Evolutionary conservation across 2,888 invertebrate species (phyloP).

Genomic region (Copidosoma aretas): DNA sequence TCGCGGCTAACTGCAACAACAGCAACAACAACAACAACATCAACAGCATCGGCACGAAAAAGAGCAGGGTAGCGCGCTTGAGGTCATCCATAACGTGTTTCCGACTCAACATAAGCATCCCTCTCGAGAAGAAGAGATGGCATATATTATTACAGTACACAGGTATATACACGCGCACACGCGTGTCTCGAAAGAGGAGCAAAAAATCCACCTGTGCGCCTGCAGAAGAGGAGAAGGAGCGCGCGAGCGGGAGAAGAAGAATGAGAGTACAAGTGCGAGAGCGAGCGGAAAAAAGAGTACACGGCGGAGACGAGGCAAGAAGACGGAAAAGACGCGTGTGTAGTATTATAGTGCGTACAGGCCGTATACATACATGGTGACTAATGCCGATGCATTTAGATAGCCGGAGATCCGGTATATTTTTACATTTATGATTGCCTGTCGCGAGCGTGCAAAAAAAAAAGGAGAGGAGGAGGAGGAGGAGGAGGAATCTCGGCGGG

Average conservation of each 20-base stretch:
- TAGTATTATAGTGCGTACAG: not conserved
- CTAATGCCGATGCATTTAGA: conserved; percentile 40
- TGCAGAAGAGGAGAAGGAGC: not conserved
- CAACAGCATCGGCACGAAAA: conserved; percentile 3
- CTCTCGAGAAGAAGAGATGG: conserved; percentile 14
- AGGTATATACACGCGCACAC: not conserved
- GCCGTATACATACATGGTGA: conserved; percentile 14
- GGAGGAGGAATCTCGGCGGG: not conserved
- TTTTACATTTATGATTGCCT: conserved; percentile 40
- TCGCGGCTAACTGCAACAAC: too few species aligned
- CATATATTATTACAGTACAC: not conserved
- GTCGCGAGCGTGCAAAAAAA: conserved; percentile 14
- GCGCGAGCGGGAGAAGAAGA: not conserved
- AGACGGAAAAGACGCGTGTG: not conserved
- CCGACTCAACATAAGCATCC: conserved; percentile 19
- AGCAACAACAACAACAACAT: too few species aligned
- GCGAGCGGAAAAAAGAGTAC: conserved; percentile 7
- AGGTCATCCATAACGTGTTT: conserved; percentile 34
- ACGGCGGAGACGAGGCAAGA: not conserved
- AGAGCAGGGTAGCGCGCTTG: conserved; percentile 12
- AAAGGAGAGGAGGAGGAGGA: not conserved
- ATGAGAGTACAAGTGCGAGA: not conserved
- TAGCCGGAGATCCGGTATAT: conserved; percentile 36
- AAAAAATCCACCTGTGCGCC: conserved; percentile 17
- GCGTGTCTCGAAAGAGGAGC: conserved; percentile 7